phyloP scores from a whole-genome alignment of 2,113 vertebrate genomes.

The Ochotona princeps region DNA sequence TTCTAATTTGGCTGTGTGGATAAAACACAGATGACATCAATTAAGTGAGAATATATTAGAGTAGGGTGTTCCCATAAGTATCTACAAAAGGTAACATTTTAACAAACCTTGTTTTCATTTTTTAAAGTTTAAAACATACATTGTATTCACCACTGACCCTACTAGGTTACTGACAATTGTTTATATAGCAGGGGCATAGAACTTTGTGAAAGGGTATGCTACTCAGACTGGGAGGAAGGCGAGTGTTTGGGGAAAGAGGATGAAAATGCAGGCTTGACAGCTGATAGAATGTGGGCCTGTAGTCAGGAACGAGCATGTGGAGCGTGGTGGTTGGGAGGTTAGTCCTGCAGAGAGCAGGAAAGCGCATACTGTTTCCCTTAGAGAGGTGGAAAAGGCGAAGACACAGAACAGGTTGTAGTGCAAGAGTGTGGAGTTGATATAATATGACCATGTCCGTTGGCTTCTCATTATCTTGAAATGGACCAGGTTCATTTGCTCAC shows the following conservation, averaged over 20 bases:
- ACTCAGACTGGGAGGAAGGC: neutral
- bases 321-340: neutral
- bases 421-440: neutral
- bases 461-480: neutral
- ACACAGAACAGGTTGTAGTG: neutral
- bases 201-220: neutral
- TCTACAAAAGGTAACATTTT: neutral
- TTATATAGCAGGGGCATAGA: neutral
- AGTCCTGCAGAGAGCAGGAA: neutral
- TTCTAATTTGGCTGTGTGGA: constrained; percentile 10
- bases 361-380: neutral
- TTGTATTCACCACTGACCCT: neutral
- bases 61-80: neutral
- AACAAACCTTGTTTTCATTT: constrained; percentile 29
- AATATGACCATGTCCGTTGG: fast-evolving
- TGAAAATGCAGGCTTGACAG: neutral
- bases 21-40: neutral
- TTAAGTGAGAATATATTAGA: neutral
- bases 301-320: neutral
- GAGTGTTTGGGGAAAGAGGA: neutral
- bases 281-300: neutral
- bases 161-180: neutral
- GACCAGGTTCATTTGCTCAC: neutral
- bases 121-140: neutral
- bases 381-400: neutral